Conservation (phyloP, 2,888 invertebrate species). For the Oxyscelio sp. region DNA sequence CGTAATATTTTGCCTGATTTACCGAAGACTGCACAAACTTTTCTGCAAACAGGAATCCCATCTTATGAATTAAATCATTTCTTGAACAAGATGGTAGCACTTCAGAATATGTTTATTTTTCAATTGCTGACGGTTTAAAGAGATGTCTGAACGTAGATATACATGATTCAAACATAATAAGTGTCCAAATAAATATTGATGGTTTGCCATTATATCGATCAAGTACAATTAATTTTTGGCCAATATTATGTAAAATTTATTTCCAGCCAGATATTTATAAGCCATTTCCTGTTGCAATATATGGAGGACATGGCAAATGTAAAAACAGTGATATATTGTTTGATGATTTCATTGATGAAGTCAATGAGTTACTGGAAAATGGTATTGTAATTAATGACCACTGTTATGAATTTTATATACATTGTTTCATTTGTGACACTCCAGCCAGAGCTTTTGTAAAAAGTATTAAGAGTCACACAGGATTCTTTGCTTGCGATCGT, state of each 20-base stretch:
- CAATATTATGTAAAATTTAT: slow-evolving; percentile 1
- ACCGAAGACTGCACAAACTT: too few relatives aligned
- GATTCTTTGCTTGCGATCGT: slow-evolving; percentile 17
- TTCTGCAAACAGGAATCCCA: too few relatives aligned
- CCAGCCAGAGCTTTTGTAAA: slow-evolving; percentile 14
- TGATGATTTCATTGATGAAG: not conserved
- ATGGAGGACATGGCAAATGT: not conserved
- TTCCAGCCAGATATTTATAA: not conserved
- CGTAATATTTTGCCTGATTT: too few relatives aligned
- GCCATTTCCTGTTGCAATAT: slow-evolving; percentile 1
- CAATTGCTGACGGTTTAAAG: too few relatives aligned
- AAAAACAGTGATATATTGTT: not conserved
- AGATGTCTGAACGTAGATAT: too few relatives aligned
- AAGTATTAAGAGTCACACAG: slow-evolving; percentile 13
- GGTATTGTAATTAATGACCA: not conserved
- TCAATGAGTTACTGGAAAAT: not conserved
- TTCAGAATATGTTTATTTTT: too few relatives aligned
- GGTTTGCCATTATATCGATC: slow-evolving; percentile 1
- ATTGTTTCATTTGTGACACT: slow-evolving; percentile 21
- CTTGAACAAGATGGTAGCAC: too few relatives aligned
- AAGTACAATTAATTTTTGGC: slow-evolving; percentile 8
- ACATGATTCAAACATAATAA: too few relatives aligned
- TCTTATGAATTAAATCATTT: too few relatives aligned
- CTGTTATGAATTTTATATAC: not conserved
- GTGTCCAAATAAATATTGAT: slow-evolving; percentile 6